phyloP scores from a whole-genome alignment of 2,113 vertebrate genomes.

The Hyla sarda region DNA sequence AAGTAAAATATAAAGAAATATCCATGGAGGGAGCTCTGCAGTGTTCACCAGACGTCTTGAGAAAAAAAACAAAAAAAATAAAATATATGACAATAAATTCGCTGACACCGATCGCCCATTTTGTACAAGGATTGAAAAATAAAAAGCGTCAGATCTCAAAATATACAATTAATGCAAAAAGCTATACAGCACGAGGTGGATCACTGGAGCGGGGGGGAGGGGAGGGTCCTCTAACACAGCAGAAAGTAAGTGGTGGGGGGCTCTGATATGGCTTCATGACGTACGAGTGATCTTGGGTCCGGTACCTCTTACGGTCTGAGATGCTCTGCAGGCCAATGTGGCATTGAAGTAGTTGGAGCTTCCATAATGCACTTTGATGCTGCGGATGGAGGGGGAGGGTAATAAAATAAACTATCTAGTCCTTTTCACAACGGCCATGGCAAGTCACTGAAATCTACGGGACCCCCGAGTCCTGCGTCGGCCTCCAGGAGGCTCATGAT shows the following conservation, averaged over 20 bases:
- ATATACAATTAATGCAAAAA: constrained; percentile 80
- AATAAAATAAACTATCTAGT: constrained; percentile 42
- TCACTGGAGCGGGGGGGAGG: constrained; percentile 76
- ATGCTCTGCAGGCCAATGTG: neutral
- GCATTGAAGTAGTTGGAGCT: constrained; percentile 63
- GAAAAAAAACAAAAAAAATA: too few relatives aligned
- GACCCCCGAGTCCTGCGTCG: constrained; percentile 94
- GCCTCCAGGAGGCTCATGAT: constrained; percentile 99
- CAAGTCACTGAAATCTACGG: constrained; percentile 97
- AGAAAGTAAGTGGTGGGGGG: constrained; percentile 61
- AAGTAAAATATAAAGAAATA: constrained; percentile 92
- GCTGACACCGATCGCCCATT: constrained; percentile 76
- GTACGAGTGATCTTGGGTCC: neutral
- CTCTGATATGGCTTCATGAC: constrained; percentile 73
- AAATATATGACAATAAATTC: constrained; percentile 76
- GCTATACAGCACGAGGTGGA: constrained; percentile 78
- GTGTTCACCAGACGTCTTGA: constrained; percentile 90
- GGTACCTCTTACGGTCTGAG: neutral
- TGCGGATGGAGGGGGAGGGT: neutral
- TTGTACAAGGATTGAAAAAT: constrained; percentile 80
- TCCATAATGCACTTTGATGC: constrained; percentile 78
- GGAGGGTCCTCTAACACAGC: constrained; percentile 70
- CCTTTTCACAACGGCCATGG: constrained; percentile 93
- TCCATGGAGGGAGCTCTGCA: constrained; percentile 86
- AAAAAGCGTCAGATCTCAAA: constrained; percentile 74